Evolutionary conservation across 2,113 vertebrate genomes (phyloP), one percentile per base, ranked within the genome.

Genomic region (Antechinus stuartii): DNA sequence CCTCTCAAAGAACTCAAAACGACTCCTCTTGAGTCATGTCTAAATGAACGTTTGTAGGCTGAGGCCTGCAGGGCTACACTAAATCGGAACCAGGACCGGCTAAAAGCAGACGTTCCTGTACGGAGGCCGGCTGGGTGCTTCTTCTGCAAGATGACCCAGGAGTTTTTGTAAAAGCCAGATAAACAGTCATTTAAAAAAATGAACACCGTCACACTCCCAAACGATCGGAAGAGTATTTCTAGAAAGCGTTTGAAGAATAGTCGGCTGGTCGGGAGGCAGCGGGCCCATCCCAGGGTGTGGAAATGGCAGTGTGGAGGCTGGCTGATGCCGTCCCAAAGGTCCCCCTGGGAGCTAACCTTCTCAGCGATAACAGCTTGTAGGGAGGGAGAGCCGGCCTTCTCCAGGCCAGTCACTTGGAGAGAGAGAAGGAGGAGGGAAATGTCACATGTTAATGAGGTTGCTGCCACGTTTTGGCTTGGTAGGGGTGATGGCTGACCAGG

Each of bases 381-480:
- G 30, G 16, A 68, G 12, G 16, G 61, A 35, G 61, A 68, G 1
- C 14, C 27, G 27, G 61, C 61, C 61, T 35, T 68, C 30, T 35
- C 30, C 30, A 19, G 16, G 30, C 14, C 57, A 61, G 57, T 35
- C 49, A 14, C 0, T 30, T 19, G 0, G 42, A 50, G 52, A 35
- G 0, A 11, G n/a, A 14, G 42, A 56, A 19, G 47, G 25, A 30
- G 46, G 42, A 26, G 27, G 0, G 26, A 26, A 35, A 30, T 3
- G 7, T 42, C 27, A 84, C 0, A 23, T 55, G 25, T 0, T 25
- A 0, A 25, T 7, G 3, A 53, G 56, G 53, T 35, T 11, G 9
- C 56, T 76, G 89, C 0, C 6, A 56, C 22, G 22, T 46, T 93
- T 49, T 47, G 49, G 2, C 19, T 30, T 0, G 68, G 27, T 68